Conservation (phyloP, 30 jellyfish, hydroid and myxozoan species). For the Pelagia noctiluca region DNA sequence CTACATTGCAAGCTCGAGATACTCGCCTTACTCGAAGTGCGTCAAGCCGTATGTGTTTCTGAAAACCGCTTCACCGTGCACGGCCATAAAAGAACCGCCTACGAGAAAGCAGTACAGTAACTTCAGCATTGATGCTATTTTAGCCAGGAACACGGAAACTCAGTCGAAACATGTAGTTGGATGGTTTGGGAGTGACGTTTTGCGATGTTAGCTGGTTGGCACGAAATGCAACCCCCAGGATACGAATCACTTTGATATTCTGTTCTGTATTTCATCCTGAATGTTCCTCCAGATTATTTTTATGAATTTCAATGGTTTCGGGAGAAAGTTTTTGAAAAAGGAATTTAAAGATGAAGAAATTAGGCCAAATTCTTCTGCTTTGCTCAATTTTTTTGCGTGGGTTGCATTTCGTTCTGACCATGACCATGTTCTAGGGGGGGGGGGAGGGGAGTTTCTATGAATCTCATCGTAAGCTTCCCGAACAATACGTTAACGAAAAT, state of each 20-base stretch:
- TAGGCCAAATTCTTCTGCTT: too few relatives aligned
- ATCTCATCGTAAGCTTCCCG: too few relatives aligned
- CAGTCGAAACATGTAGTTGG: constrained; percentile 24
- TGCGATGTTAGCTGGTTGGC: constrained; percentile 22
- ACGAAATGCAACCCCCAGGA: not conserved
- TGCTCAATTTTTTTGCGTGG: too few relatives aligned
- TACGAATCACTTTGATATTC: not conserved
- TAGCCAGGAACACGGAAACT: constrained; percentile 18
- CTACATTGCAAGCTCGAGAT: not conserved
- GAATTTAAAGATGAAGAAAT: too few relatives aligned
- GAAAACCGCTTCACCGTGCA: constrained; percentile 19
- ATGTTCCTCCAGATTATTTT: not conserved
- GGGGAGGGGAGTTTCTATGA: too few relatives aligned
- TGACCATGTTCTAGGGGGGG: too few relatives aligned
- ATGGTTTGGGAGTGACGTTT: constrained; percentile 41
- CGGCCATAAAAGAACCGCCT: not conserved
- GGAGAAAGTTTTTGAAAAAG: too few relatives aligned
- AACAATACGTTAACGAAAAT: too few relatives aligned
- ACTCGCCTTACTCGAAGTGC: not conserved
- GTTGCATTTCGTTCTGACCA: too few relatives aligned
- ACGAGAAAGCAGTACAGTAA: constrained; percentile 43
- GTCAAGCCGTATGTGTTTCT: not conserved
- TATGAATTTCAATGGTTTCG: too few relatives aligned
- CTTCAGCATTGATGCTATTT: constrained; percentile 58
- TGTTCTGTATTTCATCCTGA: not conserved